These are phyloP conservation scores for Temnothorax unifasciatus DNA, from an alignment of 2,888 invertebrate species.

Conservation along the genomic window DNA sequence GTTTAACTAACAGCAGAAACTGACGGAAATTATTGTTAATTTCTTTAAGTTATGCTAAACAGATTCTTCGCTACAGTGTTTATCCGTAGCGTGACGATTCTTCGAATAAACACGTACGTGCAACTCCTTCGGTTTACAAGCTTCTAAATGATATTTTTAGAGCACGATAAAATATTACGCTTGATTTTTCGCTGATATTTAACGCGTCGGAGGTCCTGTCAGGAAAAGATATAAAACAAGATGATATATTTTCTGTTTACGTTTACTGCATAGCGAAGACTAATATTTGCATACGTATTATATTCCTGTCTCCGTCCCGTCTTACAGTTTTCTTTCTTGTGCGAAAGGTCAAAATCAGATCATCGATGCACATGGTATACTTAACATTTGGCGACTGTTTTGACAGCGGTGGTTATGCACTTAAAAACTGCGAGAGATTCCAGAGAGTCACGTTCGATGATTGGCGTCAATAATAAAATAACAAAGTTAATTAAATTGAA, in stretches of 20 bases:
- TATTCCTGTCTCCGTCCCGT: background rate
- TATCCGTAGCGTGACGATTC: background rate
- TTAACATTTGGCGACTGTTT: background rate
- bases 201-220: background rate
- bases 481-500: constrained; percentile 3
- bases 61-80: background rate
- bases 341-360: constrained; percentile 16
- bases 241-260: constrained; percentile 19
- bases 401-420: background rate
- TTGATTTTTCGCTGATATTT: constrained; percentile 1
- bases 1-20: background rate
- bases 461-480: background rate
- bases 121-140: too few species aligned
- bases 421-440: background rate
- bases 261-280: background rate
- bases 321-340: background rate
- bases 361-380: background rate
- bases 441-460: background rate
- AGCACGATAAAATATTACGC: background rate
- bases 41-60: background rate
- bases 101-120: background rate
- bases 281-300: constrained; percentile 1
- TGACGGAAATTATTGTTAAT: background rate
- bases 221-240: background rate
- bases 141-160: background rate